Base-by-base conservation (phyloP, 1,140 invertebrate species). In the Nephila pilipes region DNA sequence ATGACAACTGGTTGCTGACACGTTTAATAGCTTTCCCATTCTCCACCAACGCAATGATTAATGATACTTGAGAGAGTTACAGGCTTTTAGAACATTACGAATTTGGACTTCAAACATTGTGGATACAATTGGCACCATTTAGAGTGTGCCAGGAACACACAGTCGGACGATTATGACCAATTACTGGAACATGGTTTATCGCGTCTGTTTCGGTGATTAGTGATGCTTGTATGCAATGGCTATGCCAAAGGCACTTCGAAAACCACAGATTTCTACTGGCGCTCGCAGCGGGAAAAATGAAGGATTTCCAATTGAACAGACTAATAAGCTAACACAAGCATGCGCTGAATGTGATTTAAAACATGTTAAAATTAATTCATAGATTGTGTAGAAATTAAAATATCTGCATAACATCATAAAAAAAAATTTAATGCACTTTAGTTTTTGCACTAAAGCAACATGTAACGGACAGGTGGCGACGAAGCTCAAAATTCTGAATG, bases 51-150 rank as follows among this genome's bases (percentile, higher is more conserved):
- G n/a, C n/a, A 22, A 65, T 65, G 63, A 65, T 65, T 65, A 65
- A 65, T 25, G 63, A 65, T 25, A 10, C 18, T 22, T 18, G 58
- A 60, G 58, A 60, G 58, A 18, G 58, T 60, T 60, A 22, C 63
- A 25, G 63, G 63, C 63, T 65, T 65, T 65, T 25, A 65, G 63
- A 65, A 65, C 63, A 25, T n/a, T 65, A 60, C 18, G 58, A 60
- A 60, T 60, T 60, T 18, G 16, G 63, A 65, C 63, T 22, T 20
- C 63, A 25, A 65, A 65, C 63, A 65, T n/a, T 25, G 63, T 8
- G n/a, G 63, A 65, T 25, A 65, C 63, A 65, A 65, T 65, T 65
- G 63, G 63, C 63, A 65, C 63, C 63, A 25, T 65, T 65, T 25
- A 65, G 63, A 65, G 58, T 60, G 58, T 60, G 58, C 58, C 58